Conservation (phyloP, 2,113 vertebrate species). For the Cavia aperea region DNA sequence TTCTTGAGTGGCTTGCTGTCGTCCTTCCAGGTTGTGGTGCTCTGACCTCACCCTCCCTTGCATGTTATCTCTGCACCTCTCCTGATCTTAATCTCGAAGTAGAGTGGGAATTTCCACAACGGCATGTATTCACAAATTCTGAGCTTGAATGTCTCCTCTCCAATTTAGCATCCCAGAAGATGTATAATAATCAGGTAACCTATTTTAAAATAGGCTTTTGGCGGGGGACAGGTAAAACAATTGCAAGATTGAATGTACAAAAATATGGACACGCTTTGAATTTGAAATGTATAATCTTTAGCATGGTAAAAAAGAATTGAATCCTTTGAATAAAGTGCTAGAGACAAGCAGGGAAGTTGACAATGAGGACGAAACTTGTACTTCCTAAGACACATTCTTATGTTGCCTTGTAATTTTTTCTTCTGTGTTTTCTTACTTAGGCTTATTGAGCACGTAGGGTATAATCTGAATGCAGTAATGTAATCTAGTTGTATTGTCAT, state of each 20-base stretch:
- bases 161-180: not conserved
- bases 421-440: constrained; percentile 3
- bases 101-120: not conserved
- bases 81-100: not conserved
- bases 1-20: not conserved
- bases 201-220: not conserved
- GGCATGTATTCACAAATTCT: not conserved
- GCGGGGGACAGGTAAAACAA: not conserved
- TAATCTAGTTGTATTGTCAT: not conserved
- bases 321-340: not conserved
- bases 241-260: not conserved
- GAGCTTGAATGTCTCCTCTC: not conserved
- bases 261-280: not conserved
- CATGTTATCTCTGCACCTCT: too few species aligned
- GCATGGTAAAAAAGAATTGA: not conserved
- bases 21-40: not conserved
- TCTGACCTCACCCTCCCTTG: not conserved
- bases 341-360: not conserved
- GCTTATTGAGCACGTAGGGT: not conserved
- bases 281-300: not conserved
- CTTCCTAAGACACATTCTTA: not conserved
- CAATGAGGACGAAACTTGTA: not conserved
- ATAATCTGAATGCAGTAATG: not conserved
- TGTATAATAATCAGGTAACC: not conserved
- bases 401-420: not conserved